phyloP scores from a whole-genome alignment of 1,140 invertebrate genomes.

The Capitella teleta region DNA sequence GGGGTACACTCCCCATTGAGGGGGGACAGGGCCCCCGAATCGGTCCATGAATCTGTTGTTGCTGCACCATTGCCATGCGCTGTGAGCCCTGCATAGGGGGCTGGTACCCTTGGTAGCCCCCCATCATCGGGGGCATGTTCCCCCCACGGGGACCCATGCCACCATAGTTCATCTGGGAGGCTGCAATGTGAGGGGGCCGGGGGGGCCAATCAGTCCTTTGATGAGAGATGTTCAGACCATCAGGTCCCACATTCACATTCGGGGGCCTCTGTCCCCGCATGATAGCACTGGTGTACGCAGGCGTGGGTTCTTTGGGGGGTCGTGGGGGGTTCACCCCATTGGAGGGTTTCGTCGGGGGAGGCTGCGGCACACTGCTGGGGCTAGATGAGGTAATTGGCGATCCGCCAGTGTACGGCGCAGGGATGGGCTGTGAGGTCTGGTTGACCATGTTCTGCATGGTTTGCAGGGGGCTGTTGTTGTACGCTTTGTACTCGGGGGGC shows the following conservation, averaged over 20 bases:
- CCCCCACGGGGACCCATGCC: neutral
- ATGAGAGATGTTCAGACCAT: slow-evolving; percentile 42
- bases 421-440: slow-evolving; percentile 17
- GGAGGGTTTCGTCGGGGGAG: neutral
- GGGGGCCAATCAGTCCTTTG: slow-evolving; percentile 8
- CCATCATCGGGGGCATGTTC: neutral
- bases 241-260: slow-evolving; percentile 43
- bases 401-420: slow-evolving; percentile 12
- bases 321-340: neutral
- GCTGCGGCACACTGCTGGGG: neutral
- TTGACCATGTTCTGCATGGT: slow-evolving; percentile 42
- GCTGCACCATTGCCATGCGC: slow-evolving; percentile 8
- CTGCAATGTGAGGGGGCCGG: slow-evolving; percentile 2
- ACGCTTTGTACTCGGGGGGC: slow-evolving; percentile 22
- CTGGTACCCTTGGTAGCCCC: neutral
- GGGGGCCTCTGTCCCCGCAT: slow-evolving; percentile 40
- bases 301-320: slow-evolving; percentile 13
- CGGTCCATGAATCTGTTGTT: slow-evolving; percentile 7
- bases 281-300: slow-evolving; percentile 34
- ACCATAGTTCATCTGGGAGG: neutral
- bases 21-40: neutral
- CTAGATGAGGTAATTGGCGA: neutral
- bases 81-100: slow-evolving; percentile 4
- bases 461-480: slow-evolving; percentile 28
- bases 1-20: too few species aligned